Base-by-base conservation (phyloP, 2,113 vertebrate genomes). In the Panurus biarmicus region DNA sequence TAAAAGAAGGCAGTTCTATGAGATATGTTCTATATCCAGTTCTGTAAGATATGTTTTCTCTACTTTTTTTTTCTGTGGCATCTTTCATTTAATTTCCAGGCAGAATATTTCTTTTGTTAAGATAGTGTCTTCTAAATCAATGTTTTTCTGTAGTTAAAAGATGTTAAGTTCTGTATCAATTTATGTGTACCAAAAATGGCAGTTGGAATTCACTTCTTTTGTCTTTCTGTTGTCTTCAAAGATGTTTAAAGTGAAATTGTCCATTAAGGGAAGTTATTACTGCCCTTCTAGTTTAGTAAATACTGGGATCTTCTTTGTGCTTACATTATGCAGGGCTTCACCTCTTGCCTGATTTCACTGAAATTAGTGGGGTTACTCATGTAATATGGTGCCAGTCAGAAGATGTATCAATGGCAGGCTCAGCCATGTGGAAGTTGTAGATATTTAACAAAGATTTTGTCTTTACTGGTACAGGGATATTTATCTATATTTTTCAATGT, bases 341-440 rank as follows among this genome's bases (percentile, higher is more conserved):
- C 36, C 29, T 90, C 80, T 61, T 81, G 53, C 42, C 48, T 81
- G 33, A 82, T 91, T 78, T 94, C 65, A 65, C 65, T 89, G 70
- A 87, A 94, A 75, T 93, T 89, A 69, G 48, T 81, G 72, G 73
- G 62, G 76, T 94, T 94, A 53, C 57, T 94, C 10, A 20, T 66
- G 21, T 86, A 72, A 57, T 89, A 85, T 50, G 65, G 53, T 75
- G 44, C 21, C 74, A 92, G 35, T 92, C 76, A 94, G 40, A 90
- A 87, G 65, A 65, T 38, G 24, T 53, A 75, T 61, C 50, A 51
- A 4, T 38, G 69, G 72, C 38, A 84, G 65, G 69, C n/a, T 78
- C 86, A 90, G 44, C 61, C 73, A 77, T 48, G 57, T 94, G 84
- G 87, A 96, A 94, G 31, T 20, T 92, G 57, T 75, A 81, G 42